phyloP scores from a whole-genome alignment of 2,888 invertebrate species.

The Macropis europaea region DNA sequence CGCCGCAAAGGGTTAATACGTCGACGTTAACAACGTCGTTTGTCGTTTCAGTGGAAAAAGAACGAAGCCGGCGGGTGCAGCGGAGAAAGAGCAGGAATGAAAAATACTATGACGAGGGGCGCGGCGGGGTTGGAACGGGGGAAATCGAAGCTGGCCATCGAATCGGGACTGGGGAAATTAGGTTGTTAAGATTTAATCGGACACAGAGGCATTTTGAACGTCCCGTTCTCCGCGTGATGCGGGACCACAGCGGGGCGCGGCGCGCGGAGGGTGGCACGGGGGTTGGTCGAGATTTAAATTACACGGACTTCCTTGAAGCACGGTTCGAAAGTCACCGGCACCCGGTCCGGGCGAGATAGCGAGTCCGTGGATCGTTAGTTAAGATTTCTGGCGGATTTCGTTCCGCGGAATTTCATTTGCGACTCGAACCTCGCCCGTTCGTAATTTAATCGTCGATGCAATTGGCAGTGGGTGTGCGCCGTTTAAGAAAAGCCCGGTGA shows the following conservation, averaged over 20 bases:
- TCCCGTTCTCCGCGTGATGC: neutral
- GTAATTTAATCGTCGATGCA: conserved; percentile 44
- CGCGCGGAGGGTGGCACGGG: neutral
- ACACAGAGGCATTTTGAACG: conserved; percentile 42
- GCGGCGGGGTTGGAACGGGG: neutral
- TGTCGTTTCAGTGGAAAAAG: neutral
- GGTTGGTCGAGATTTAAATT: conserved; percentile 43
- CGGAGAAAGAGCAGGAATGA: neutral
- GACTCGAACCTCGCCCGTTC: conserved; percentile 20
- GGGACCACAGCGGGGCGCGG: neutral
- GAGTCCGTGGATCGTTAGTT: conserved; percentile 47
- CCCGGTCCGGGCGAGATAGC: conserved; percentile 37
- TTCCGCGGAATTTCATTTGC: conserved; percentile 45
- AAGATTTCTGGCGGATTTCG: conserved; percentile 41
- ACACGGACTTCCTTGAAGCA: conserved; percentile 26
- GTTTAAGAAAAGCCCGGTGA: conserved; percentile 38
- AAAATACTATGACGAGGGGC: neutral
- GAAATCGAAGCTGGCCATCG: conserved; percentile 19
- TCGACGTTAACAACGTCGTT: conserved; percentile 3
- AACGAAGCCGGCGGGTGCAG: too few species aligned
- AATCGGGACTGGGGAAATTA: conserved; percentile 37
- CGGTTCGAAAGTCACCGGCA: conserved; percentile 26
- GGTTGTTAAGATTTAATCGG: conserved; percentile 54
- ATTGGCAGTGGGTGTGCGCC: conserved; percentile 17
- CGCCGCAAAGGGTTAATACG: too few species aligned